A percentile compares a stretch with the other conserved stretches of the same genome.
Evolutionary conservation across 2,888 invertebrate species (phyloP).

Genomic region (Griposia aprilina): DNA sequence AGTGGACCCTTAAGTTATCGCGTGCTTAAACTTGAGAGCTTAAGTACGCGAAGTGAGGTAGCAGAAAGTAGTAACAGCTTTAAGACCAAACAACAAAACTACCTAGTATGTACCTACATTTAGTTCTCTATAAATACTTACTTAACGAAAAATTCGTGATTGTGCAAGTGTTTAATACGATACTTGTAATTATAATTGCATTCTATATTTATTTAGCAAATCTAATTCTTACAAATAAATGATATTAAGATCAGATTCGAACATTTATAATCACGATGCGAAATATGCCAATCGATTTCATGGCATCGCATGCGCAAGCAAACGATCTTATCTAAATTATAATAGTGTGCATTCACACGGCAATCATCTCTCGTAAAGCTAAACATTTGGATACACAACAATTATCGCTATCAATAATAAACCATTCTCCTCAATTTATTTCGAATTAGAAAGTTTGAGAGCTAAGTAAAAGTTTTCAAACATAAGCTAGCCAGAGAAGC

Average conservation of each 20-base stretch:
- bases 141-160: neutral
- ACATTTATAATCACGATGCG: conserved; percentile 12
- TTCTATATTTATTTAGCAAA: neutral
- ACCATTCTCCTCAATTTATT: conserved; percentile 70
- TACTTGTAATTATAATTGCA: neutral
- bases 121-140: neutral
- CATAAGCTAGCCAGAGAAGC: conserved; percentile 53
- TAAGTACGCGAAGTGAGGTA: conserved; percentile 35
- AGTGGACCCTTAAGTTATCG: conserved; percentile 28
- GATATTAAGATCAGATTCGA: conserved; percentile 6
- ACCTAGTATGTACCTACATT: neutral
- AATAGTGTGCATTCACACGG: conserved; percentile 58
- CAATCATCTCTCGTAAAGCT: conserved; percentile 47
- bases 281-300: conserved; percentile 44
- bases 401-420: conserved; percentile 69
- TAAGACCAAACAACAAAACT: conserved; percentile 21
- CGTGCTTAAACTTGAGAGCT: conserved; percentile 34
- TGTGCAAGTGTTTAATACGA: neutral
- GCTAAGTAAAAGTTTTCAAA: conserved; percentile 70
- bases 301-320: conserved; percentile 36
- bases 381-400: conserved; percentile 63
- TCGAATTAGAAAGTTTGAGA: conserved; percentile 70
- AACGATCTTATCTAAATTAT: conserved; percentile 59
- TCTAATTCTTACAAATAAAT: neutral
- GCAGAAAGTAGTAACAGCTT: conserved; percentile 19